Evolutionary conservation across 2,113 vertebrate species (phyloP), one percentile per base, ranked within the genome.

Genomic region (Scopus umbretta): DNA sequence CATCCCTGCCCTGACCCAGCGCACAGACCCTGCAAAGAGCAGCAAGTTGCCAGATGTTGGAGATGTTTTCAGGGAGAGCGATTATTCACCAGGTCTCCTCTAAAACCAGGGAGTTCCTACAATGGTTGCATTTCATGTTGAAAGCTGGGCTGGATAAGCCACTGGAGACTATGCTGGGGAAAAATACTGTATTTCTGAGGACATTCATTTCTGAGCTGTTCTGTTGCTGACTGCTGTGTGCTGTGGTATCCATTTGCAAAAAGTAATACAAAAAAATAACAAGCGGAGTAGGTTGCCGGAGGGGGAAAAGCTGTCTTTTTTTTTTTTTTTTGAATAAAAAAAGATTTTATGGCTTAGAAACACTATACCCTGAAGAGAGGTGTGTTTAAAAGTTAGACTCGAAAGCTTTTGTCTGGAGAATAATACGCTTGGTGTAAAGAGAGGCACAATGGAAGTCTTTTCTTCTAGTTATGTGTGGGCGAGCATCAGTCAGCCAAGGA

Each of bases 401-500:
- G 1, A 71, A 55, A 72, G 70, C 88, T 95, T 96, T 97, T 96
- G 95, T 97, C 81, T 75, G 75, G 81, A 86, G 89, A 83, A 95
- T 83, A 95, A 96, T 90, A 7, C 20, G 0, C 79, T 88, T 71
- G 90, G 90, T 88, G 50, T 94, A 49, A 94, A 75, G 83, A 86
- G 83, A 0, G 0, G 68, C 86, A 95, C 95, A 92, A 94, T 94
- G 75, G 86, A 90, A 86, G 72, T 26, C 94, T 91, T 95, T 95
- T 97, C 95, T 94, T 92, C 80, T 21, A 90, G 93, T 91, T 95
- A 79, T 95, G 91, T 96, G 56, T 96, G 92, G 91, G 86, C 3
- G 80, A 97, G 94, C 91, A 78, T 97, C 96, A 95, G 95, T 94
- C 94, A 96, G 94, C 83, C 90, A 93, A 91, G 92, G 90, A 96